phyloP scores from a whole-genome alignment of 2,888 invertebrate species.

The Apodemia zela region DNA sequence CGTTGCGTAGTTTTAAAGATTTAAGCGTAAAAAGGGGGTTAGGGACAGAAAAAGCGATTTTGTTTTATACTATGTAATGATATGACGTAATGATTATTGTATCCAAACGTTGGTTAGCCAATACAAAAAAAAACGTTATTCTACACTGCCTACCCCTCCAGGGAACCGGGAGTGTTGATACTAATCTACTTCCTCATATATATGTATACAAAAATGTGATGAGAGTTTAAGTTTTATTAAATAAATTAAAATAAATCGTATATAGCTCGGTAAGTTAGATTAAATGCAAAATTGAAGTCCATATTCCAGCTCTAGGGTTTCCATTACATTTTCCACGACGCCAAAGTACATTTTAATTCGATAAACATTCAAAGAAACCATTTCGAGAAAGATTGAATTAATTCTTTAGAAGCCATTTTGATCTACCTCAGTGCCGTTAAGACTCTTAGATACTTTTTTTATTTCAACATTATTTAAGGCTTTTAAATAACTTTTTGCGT shows the following conservation, averaged over 20 bases:
- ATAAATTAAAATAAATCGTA: background rate
- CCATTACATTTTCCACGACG: conserved; percentile 1
- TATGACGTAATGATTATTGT: no score
- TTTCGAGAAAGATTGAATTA: conserved; percentile 19
- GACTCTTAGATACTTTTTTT: conserved; percentile 1
- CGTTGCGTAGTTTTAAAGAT: no score
- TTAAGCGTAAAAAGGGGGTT: no score
- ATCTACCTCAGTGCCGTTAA: conserved; percentile 8
- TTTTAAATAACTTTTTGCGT: background rate
- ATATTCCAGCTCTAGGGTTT: background rate
- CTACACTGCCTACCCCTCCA: no score
- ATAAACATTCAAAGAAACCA: conserved; percentile 19
- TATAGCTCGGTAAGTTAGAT: background rate
- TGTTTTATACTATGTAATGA: no score
- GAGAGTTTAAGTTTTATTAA: background rate
- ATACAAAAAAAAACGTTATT: no score
- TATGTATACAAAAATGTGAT: no score
- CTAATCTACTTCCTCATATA: no score
- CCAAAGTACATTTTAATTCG: conserved; percentile 13
- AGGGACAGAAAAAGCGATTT: no score
- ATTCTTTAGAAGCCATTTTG: conserved; percentile 21
- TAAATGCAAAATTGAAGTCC: conserved; percentile 3
- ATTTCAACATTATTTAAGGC: background rate
- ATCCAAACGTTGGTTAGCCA: no score
- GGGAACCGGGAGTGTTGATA: no score